Percentiles rank a stretch among this genome's conserved stretches.
phyloP scores from a whole-genome alignment of 2,888 invertebrate genomes.

The Zygaena filipendulae region DNA sequence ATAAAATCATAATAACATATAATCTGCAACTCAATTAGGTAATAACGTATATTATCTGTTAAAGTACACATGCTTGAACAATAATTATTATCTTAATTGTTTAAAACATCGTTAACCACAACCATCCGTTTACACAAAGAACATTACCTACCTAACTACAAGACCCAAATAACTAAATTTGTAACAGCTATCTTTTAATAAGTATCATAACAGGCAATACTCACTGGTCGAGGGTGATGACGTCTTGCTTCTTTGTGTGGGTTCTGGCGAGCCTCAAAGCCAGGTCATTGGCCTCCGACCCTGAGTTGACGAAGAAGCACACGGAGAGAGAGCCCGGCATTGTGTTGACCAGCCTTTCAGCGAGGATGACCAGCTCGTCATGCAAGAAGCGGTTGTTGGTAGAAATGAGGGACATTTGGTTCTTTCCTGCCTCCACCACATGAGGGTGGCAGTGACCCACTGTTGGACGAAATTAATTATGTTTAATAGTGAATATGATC shows the following conservation, averaged over 20 bases:
- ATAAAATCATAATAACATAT: no score
- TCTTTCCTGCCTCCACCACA: slow-evolving; percentile 89
- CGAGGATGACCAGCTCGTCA: slow-evolving; percentile 93
- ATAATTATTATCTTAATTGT: no score
- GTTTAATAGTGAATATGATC: no score
- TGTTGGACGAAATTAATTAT: slow-evolving; percentile 56
- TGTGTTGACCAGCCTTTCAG: slow-evolving; percentile 82
- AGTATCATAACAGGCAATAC: slow-evolving; percentile 39
- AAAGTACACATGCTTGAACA: no score
- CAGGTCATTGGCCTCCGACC: slow-evolving; percentile 98
- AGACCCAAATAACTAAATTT: background rate
- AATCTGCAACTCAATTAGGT: no score
- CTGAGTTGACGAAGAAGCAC: slow-evolving; percentile 97
- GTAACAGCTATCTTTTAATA: background rate
- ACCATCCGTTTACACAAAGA: no score
- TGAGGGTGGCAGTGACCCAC: slow-evolving; percentile 98
- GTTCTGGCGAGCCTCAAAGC: slow-evolving; percentile 91
- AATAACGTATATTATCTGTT: no score
- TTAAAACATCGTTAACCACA: no score
- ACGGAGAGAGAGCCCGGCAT: slow-evolving; percentile 89
- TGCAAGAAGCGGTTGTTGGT: slow-evolving; percentile 98
- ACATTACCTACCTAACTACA: no score
- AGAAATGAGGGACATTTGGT: slow-evolving; percentile 91
- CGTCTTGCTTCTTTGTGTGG: slow-evolving; percentile 89
- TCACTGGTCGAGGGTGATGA: slow-evolving; percentile 97